Conservation (phyloP, 2,888 invertebrate species). For the Trimorus sp. region DNA sequence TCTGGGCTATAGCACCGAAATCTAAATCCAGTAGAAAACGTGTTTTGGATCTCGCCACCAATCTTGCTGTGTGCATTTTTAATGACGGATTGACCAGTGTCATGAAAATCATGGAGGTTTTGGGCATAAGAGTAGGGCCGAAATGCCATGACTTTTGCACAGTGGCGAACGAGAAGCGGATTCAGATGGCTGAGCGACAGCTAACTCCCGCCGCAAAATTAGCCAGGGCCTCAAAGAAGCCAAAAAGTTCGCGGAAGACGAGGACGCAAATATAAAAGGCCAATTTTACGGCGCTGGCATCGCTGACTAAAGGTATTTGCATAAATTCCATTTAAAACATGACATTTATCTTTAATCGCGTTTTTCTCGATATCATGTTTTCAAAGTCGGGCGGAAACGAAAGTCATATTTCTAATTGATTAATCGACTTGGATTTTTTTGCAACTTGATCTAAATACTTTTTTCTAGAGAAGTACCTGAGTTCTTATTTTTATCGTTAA, state of each 20-base stretch:
- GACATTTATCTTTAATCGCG: slow-evolving; percentile 15
- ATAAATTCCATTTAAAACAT: background rate
- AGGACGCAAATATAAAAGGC: slow-evolving; percentile 22
- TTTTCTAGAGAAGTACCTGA: slow-evolving; percentile 25
- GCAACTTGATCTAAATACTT: slow-evolving; percentile 3
- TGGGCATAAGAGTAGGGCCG: background rate
- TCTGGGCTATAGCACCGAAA: slow-evolving; percentile 62
- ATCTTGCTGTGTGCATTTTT: slow-evolving; percentile 35
- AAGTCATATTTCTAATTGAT: background rate
- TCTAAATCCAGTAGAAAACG: slow-evolving; percentile 47
- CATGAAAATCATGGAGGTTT: slow-evolving; percentile 1
- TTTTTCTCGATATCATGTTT: slow-evolving; percentile 35
- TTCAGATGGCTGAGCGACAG: background rate
- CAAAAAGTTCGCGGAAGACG: slow-evolving; percentile 17
- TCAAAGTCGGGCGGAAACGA: background rate
- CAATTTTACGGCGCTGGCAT: slow-evolving; percentile 29
- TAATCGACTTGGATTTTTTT: background rate
- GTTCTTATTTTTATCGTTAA: slow-evolving; percentile 19
- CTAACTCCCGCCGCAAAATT: slow-evolving; percentile 20
- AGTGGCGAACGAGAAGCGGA: background rate
- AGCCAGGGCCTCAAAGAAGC: too few species aligned
- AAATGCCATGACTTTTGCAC: background rate
- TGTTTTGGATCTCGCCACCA: slow-evolving; percentile 38
- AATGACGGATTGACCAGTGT: slow-evolving; percentile 44
- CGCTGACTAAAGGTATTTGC: slow-evolving; percentile 26